Percentiles rank a stretch among this genome's conserved stretches.
Evolutionary conservation across 2,113 vertebrate species (phyloP).

Genomic region (Asarcornis scutulata): DNA sequence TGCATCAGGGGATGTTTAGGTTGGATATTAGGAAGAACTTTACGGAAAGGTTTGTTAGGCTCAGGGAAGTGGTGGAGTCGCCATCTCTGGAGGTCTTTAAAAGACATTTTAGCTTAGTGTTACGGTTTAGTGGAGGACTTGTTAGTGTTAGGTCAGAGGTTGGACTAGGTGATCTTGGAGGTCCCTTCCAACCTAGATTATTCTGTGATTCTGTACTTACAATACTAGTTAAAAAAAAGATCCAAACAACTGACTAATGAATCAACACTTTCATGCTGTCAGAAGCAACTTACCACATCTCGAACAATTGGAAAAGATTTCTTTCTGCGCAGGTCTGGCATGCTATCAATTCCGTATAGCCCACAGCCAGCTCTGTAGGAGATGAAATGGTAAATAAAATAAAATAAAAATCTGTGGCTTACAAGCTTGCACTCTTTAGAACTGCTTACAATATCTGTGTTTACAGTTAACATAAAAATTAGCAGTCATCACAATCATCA

Average conservation of each 20-base stretch:
- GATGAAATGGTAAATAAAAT: constrained; percentile 30
- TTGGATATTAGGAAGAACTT: too few relatives aligned
- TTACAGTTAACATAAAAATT: background rate
- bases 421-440: background rate
- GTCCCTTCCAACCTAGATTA: too few relatives aligned
- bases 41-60: too few relatives aligned
- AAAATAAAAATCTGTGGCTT: constrained; percentile 15
- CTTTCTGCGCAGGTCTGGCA: constrained; percentile 97
- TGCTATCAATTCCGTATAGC: constrained; percentile 98
- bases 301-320: constrained; percentile 95
- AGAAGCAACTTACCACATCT: constrained; percentile 89
- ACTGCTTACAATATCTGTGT: background rate
- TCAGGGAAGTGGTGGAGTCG: too few relatives aligned
- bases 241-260: background rate
- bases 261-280: background rate
- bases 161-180: too few relatives aligned
- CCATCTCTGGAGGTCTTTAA: too few relatives aligned
- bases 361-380: constrained; percentile 84
- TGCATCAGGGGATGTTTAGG: too few relatives aligned
- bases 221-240: background rate
- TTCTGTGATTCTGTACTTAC: too few relatives aligned
- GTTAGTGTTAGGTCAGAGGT: too few relatives aligned
- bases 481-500: background rate
- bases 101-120: too few relatives aligned
- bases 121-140: too few relatives aligned